Evolutionary conservation across 2,888 invertebrate species (phyloP), one percentile per base, ranked within the genome.

Genomic region (Torymus tubicola): DNA sequence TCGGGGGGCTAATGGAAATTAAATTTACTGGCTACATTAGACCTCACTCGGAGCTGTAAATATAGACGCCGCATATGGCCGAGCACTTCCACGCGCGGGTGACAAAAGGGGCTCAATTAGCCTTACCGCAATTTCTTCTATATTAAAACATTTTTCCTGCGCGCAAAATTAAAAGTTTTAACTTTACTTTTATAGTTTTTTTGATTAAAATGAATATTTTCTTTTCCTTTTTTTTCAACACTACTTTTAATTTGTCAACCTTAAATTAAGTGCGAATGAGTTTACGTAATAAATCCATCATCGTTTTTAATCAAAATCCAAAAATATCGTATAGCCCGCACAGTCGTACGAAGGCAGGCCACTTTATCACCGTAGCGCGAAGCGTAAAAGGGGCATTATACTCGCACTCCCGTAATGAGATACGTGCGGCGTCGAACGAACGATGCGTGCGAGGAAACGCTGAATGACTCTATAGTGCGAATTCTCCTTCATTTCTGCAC

Each of bases 1-100:
- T 12, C 42, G 42, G 42, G 5, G 31, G 42, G 42, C 63, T 69
- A 50, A 69, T 61, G 61, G 42, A 24, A 67, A 60, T 76, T 76
- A 69, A 76, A 76, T 76, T 77, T 77, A 70, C n/a, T 58, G 31
- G 57, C 50, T 65, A 74, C 57, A 42, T 57, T 16, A 16, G 63
- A 60, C 42, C 65, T 31, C 18, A 42, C 42, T 42, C 10, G 42
- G 42, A 8, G 42, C 42, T 42, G 42, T 42, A 52, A 24, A 67
- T 65, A 21, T 52, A 77, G 42, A 42, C 31, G 53, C 42, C 31
- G 42, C 50, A 52, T 12, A 70, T 2, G 57, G 50, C 24, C 13
- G 70, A 69, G 55, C 50, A 21, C 68, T 68, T 61, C n/a, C 61
- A 14, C 55, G 21, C 55, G 50, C 63, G 57, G 42, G 21, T 70